phyloP scores from a whole-genome alignment of 2,797 vertebrate genomes.

The Oryzias sinensis region DNA sequence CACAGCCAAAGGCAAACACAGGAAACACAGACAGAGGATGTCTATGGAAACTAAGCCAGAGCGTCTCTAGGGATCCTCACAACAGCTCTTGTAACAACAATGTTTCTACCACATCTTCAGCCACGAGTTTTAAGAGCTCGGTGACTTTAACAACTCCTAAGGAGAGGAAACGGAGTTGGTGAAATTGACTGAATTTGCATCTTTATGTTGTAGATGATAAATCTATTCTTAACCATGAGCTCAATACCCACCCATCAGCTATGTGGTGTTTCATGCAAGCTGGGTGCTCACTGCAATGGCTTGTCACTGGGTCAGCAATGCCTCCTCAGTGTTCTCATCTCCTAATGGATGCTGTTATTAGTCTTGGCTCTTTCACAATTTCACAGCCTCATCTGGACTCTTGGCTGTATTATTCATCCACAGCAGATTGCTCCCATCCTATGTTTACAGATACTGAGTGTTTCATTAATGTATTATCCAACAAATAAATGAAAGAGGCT shows the following conservation, averaged over 20 bases:
- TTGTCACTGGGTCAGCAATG: conserved; percentile 34
- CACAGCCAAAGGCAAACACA: conserved; percentile 48
- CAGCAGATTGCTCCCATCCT: conserved; percentile 57
- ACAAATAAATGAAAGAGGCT: conserved; percentile 57
- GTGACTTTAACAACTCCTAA: conserved; percentile 75
- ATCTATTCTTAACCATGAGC: conserved; percentile 67
- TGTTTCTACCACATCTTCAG: conserved; percentile 48
- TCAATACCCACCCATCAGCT: conserved; percentile 52
- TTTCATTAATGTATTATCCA: conserved; percentile 70
- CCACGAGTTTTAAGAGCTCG: conserved; percentile 73
- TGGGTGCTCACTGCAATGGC: conserved; percentile 33
- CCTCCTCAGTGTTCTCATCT: conserved; percentile 63
- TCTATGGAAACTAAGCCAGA: conserved; percentile 53
- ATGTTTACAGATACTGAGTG: conserved; percentile 70
- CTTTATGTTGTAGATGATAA: conserved; percentile 68
- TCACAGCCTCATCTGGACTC: conserved; percentile 72
- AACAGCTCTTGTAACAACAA: conserved; percentile 52
- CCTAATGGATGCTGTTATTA: conserved; percentile 73
- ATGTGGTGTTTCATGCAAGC: conserved; percentile 32
- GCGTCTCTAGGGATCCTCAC: conserved; percentile 41
- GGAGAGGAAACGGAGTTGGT: conserved; percentile 59
- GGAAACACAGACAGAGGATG: conserved; percentile 51
- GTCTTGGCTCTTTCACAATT: conserved; percentile 68
- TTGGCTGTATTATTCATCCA: conserved; percentile 64
- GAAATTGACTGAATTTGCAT: conserved; percentile 68